These are phyloP conservation scores for Ephestia elutella DNA, from an alignment of 1,140 invertebrate genomes.

Conservation along the genomic window DNA sequence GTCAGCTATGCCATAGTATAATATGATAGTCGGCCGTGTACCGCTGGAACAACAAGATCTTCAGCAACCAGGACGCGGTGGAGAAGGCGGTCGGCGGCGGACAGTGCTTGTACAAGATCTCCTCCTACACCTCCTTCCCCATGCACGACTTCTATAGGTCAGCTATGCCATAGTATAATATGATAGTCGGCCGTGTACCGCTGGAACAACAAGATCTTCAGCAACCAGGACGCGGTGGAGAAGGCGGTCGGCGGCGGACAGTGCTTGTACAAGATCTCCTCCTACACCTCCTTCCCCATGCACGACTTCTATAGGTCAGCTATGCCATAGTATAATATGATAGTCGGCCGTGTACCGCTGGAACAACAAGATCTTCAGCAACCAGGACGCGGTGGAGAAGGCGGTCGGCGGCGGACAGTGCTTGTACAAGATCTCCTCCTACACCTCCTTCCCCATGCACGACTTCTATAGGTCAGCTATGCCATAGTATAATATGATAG, in stretches of 20 bases:
- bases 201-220: constrained; percentile 98
- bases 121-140: constrained; percentile 98
- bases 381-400: constrained; percentile 98
- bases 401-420: constrained; percentile 97
- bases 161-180: no score
- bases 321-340: no score
- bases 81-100: constrained; percentile 97
- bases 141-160: constrained; percentile 99
- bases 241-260: constrained; percentile 97
- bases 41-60: constrained; percentile 98
- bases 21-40: constrained; percentile 94
- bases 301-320: constrained; percentile 95
- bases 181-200: constrained; percentile 96
- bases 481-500: no score
- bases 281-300: constrained; percentile 99
- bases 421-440: constrained; percentile 99
- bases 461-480: constrained; percentile 90
- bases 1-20: constrained; percentile 27
- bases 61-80: constrained; percentile 98
- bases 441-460: constrained; percentile 99
- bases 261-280: constrained; percentile 99
- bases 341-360: constrained; percentile 95
- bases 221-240: constrained; percentile 98
- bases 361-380: constrained; percentile 98
- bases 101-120: constrained; percentile 99